phyloP scores from a whole-genome alignment of 2,888 invertebrate genomes.

The Pyrrhia umbra region DNA sequence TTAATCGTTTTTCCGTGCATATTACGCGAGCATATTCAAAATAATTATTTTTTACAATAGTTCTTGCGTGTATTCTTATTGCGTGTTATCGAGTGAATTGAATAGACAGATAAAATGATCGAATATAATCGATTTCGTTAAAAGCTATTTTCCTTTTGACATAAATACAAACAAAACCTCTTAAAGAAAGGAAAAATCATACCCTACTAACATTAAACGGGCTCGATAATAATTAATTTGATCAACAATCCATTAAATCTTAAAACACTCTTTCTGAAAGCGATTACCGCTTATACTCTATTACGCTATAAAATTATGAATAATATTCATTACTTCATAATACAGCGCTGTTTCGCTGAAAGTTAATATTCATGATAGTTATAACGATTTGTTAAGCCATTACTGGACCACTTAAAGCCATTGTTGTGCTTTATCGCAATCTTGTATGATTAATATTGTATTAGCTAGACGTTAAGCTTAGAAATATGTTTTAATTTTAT shows the following conservation, averaged over 20 bases:
- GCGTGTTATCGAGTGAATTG: no score
- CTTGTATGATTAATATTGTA: slow-evolving; percentile 55
- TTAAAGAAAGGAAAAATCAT: background rate
- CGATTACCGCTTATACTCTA: slow-evolving; percentile 25
- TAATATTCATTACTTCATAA: slow-evolving; percentile 50
- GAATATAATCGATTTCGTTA: no score
- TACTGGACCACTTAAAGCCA: slow-evolving; percentile 44
- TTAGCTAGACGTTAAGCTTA: slow-evolving; percentile 29
- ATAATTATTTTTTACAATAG: no score
- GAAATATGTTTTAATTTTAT: slow-evolving; percentile 39
- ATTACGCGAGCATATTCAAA: no score
- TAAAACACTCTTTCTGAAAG: background rate
- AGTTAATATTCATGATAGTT: slow-evolving; percentile 43
- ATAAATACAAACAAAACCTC: background rate
- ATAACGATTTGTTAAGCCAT: slow-evolving; percentile 58
- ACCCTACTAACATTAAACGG: no score
- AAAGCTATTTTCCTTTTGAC: no score
- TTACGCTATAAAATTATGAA: slow-evolving; percentile 38
- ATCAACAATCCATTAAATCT: background rate
- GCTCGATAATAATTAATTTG: background rate
- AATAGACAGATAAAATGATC: no score
- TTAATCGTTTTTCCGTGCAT: no score
- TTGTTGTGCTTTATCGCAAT: slow-evolving; percentile 59
- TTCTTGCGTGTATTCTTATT: no score
- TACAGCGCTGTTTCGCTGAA: slow-evolving; percentile 38